These are phyloP conservation scores for Callocephalon fimbriatum DNA, from an alignment of 2,113 vertebrate genomes.

Conservation along the genomic window DNA sequence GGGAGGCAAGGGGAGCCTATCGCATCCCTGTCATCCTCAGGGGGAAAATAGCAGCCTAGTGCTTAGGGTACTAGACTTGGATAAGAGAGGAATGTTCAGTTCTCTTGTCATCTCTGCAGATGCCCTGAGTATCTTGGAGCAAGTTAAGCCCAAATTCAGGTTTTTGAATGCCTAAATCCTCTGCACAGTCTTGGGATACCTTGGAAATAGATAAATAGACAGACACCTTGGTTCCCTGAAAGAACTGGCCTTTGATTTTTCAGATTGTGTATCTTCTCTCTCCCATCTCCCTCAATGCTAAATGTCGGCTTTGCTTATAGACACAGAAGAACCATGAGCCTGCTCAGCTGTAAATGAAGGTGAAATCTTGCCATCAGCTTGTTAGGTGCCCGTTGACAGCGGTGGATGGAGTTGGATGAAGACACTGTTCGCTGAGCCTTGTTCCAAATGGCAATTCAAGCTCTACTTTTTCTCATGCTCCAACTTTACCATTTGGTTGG, in stretches of 20 bases:
- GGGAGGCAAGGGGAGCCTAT: background rate
- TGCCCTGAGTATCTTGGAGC: background rate
- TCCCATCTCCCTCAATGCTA: background rate
- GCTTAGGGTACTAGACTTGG: background rate
- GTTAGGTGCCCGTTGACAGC: background rate
- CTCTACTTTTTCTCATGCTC: background rate
- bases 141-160: background rate
- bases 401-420: background rate
- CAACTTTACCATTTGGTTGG: background rate
- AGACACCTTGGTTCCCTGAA: rapidly evolving
- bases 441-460: background rate
- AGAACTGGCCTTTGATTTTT: background rate
- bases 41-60: background rate
- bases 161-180: background rate
- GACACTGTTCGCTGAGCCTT: background rate
- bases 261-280: background rate
- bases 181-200: background rate
- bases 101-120: background rate
- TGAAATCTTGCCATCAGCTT: background rate
- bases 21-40: background rate
- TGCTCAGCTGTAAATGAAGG: background rate
- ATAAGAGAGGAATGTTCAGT: background rate
- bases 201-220: background rate
- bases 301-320: background rate
- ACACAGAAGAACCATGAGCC: background rate